Percentiles rank a stretch among this genome's conserved stretches.
These are phyloP conservation scores for Aegithalos caudatus DNA, from an alignment of 2,113 vertebrate species.

Conservation along the genomic window DNA sequence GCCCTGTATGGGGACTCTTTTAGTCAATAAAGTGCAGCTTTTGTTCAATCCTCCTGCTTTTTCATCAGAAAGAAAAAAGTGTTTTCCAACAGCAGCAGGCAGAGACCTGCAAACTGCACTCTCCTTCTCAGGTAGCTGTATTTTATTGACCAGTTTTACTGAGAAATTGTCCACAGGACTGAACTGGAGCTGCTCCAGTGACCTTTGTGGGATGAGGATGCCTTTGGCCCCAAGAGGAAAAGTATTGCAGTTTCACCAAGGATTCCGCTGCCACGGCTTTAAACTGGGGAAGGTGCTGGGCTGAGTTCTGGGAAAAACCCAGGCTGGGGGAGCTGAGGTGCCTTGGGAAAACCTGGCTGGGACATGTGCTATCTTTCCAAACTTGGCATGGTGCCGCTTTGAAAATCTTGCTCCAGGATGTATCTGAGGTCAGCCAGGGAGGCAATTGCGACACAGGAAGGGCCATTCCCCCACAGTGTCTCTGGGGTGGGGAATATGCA, in stretches of 20 bases:
- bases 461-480: fast-evolving
- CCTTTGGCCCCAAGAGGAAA: not conserved
- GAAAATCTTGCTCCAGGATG: fast-evolving
- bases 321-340: not conserved
- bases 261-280: not conserved
- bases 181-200: not conserved
- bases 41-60: not conserved
- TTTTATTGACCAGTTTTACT: not conserved
- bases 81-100: not conserved
- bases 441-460: fast-evolving
- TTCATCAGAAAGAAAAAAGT: not conserved
- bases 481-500: fast-evolving
- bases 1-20: fast-evolving
- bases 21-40: not conserved
- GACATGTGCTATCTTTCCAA: not conserved
- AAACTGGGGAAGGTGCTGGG: not conserved
- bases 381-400: not conserved
- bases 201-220: fast-evolving
- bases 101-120: not conserved
- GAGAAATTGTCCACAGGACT: not conserved
- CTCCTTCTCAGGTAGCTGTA: not conserved
- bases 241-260: fast-evolving
- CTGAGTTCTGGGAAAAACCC: not conserved
- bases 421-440: not conserved
- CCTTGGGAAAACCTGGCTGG: not conserved